A percentile compares a stretch with the other conserved stretches of the same genome.
Evolutionary conservation across 2,113 vertebrate species (phyloP).

Genomic region (Cyanoramphus novaezelandiae): DNA sequence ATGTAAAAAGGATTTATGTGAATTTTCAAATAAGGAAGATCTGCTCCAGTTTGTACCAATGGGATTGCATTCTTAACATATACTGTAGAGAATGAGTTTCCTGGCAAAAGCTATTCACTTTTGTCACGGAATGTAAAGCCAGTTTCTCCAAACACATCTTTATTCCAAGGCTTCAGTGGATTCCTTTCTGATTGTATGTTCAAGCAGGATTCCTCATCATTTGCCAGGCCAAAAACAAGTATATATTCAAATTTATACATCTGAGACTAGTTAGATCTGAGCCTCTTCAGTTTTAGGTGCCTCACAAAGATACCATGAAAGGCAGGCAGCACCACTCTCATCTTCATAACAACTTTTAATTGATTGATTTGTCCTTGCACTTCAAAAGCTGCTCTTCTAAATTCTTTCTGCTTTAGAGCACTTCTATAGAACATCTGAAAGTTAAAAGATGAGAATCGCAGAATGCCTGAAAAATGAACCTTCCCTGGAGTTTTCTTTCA

Average conservation of each 20-base stretch:
- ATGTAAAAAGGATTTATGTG: background rate
- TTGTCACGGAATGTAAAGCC: background rate
- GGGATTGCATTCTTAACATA: background rate
- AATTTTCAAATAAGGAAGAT: background rate
- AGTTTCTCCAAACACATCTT: background rate
- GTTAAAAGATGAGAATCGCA: background rate
- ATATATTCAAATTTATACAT: background rate
- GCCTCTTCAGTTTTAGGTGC: background rate
- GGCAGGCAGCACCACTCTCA: background rate
- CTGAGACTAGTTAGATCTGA: background rate
- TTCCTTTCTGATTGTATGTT: background rate
- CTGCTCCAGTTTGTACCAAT: background rate
- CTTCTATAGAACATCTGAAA: background rate
- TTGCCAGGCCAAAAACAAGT: background rate
- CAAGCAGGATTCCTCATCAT: background rate
- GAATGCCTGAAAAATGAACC: background rate
- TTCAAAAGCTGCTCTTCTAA: background rate
- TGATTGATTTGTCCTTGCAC: background rate
- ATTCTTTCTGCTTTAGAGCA: background rate
- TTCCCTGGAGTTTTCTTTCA: background rate
- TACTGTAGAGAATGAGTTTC: background rate
- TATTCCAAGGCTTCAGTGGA: background rate
- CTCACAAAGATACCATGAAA: background rate
- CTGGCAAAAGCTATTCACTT: background rate
- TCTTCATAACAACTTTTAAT: background rate